Base-by-base conservation (phyloP, 2,888 invertebrate species). In the Sussaba pulchella region DNA sequence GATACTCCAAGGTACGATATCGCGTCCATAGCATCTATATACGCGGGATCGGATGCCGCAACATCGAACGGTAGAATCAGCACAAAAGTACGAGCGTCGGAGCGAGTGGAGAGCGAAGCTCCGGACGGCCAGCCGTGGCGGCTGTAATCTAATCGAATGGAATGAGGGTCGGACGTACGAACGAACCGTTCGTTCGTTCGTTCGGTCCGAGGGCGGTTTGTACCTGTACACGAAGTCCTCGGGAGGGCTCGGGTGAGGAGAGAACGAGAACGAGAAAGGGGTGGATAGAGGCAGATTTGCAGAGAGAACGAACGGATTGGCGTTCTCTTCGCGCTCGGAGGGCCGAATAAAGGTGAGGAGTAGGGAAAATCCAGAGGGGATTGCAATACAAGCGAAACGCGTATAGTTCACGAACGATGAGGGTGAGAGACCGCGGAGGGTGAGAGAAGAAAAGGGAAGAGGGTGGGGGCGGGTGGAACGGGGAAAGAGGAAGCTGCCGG, bases 81-180 rank as follows among this genome's bases (percentile, higher is more conserved):
- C 24, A 43, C 64, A 52, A 72, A 66, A 57, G 45, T 57, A 43
- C 47, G 71, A 47, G 61, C 36, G 59, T n/a, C 14, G 19, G 8
- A 26, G 45, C 14, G 19, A 26, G 50, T 47, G 31, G 47, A 66
- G 47, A 72, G 36, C 31, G 61, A 61, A 59, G 57, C 31, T 36
- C 6, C 4, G 31, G 31, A 6, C 4, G 31, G 31, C 4, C 72
- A 69, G 81, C 76, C 79, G 76, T 73, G 82, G 82, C 84, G 85
- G 85, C 86, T 85, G 86, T 87, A 88, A 86, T 87, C 87, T 87
- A 88, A 89, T 88, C 88, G 87, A 87, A 87, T 81, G 83, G 82
- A 86, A 87, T 77, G 82, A 78, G 82, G 70, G 74, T 64, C 72
- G 50, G 71, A 78, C 73, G 69, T 69, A 74, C 61, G 79, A 80